A percentile compares a stretch with the other conserved stretches of the same genome.
Evolutionary conservation across 2,797 vertebrate genomes (phyloP).

Genomic region (Phrynocephalus guinanensis): DNA sequence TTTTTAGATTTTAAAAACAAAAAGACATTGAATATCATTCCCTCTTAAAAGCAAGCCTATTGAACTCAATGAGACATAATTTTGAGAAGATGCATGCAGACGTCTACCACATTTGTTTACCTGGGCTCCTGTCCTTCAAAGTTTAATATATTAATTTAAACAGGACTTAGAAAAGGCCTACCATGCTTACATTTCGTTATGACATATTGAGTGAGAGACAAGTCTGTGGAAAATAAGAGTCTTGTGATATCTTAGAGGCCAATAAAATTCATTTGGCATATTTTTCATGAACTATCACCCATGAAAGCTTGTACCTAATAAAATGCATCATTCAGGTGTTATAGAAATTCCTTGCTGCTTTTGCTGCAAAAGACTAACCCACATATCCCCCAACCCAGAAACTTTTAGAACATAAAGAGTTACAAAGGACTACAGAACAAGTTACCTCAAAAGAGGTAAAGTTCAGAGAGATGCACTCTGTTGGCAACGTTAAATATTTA

Average conservation of each 20-base stretch:
- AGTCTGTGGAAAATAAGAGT: not conserved
- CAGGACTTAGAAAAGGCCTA: not conserved
- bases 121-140: not conserved
- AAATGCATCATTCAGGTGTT: too few species aligned
- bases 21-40: not conserved
- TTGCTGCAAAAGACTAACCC: too few species aligned
- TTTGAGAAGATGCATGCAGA: not conserved
- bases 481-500: not conserved
- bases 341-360: too few species aligned
- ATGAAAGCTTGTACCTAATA: too few species aligned
- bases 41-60: not conserved
- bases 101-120: too few species aligned
- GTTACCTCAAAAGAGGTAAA: not conserved
- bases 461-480: not conserved
- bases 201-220: not conserved
- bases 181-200: not conserved
- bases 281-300: too few species aligned
- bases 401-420: not conserved
- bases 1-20: constrained; percentile 19
- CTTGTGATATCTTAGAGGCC: not conserved
- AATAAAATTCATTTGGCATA: too few species aligned
- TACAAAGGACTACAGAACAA: too few species aligned
- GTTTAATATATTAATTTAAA: not conserved
- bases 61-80: not conserved
- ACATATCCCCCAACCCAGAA: too few species aligned